Percentiles rank a stretch among this genome's conserved stretches.
These are phyloP conservation scores for Manis crassicaudata DNA, from an alignment of 2,797 vertebrate species.

Conservation along the genomic window DNA sequence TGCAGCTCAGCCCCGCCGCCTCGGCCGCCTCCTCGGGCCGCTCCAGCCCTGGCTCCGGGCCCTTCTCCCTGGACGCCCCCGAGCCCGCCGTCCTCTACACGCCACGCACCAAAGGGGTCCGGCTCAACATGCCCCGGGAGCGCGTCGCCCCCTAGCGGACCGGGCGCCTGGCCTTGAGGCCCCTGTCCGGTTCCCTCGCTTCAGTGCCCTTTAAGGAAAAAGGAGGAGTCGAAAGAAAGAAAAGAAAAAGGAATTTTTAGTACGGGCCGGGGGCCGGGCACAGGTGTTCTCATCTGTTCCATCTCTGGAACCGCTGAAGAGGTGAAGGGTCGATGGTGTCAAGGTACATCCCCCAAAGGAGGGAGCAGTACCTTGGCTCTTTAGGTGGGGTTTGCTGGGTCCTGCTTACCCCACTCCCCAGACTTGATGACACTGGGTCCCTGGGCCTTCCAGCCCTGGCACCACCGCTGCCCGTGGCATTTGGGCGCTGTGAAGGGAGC, in stretches of 20 bases:
- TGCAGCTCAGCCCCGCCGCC: constrained; percentile 94
- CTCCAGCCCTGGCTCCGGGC: constrained; percentile 86
- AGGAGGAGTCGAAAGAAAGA: not conserved
- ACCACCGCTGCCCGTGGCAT: not conserved
- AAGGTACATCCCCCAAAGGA: not conserved
- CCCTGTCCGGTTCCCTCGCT: not conserved
- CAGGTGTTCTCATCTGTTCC: not conserved
- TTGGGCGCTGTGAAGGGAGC: not conserved
- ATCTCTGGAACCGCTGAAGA: not conserved
- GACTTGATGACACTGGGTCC: not conserved
- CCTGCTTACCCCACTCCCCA: not conserved
- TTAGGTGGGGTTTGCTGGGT: not conserved
- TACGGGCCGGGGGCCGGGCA: not conserved
- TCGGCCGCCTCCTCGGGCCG: constrained; percentile 90
- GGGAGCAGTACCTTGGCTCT: not conserved
- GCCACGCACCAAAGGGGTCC: constrained; percentile 76
- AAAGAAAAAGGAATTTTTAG: not conserved
- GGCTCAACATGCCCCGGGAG: constrained; percentile 87
- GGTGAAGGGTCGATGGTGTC: not conserved
- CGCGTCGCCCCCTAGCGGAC: constrained; percentile 74
- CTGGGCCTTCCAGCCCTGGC: not conserved
- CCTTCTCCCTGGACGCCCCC: constrained; percentile 82
- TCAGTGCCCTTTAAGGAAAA: not conserved
- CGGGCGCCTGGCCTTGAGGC: not conserved
- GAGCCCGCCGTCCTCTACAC: constrained; percentile 79